Base-by-base conservation (phyloP, 2,797 vertebrate species). In the Lerista edwardsae region DNA sequence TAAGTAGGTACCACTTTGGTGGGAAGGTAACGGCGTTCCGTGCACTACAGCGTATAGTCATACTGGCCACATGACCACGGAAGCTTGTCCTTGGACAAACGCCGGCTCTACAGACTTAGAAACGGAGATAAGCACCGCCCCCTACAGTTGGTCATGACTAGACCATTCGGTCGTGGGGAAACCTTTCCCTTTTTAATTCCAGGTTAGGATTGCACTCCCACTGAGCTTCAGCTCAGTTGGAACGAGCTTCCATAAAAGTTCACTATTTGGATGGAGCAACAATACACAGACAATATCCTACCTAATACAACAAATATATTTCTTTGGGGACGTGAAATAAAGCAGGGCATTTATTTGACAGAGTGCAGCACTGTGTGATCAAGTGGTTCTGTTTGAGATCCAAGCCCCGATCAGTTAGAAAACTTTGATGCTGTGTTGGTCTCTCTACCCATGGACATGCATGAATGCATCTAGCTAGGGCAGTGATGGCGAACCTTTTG, bases 381-480 rank as follows among this genome's bases (percentile, higher is more conserved):
- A 80, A 85, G 27, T 47, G 34, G 23, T 55, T 72, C 47, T 61
- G 27, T 61, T 15, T 77, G 73, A 80, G 71, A 74, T 80, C 61
- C 36, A 41, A 55, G 29, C 75, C 69, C 64, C 75, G 29, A 68
- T 65, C 47, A 69, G 15, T 68, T 61, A 75, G 57, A 86, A 76
- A 47, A 76, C n/a, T 71, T 86, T 65, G 29, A 71, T 73, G 29
- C 64, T 17, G 59, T 15, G 3, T 17, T 55, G 51, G 6, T 9
- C 2, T 4, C 51, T 55, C 2, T n/a, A n/a, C n/a, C n/a, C 2
- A 17, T 55, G 51, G 19, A 55, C 47, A 69, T 57, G 34, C 39
- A 81, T 19, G n/a, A 71, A 69, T 81, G 57, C 84, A 76, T 47
- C 73, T 76, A 81, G 72, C 64, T 47, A 61, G 55, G n/a, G n/a